Percentiles rank a stretch among this genome's conserved stretches.
Evolutionary conservation across 2,113 vertebrate species (phyloP).

Genomic region (Aviceda subcristata): DNA sequence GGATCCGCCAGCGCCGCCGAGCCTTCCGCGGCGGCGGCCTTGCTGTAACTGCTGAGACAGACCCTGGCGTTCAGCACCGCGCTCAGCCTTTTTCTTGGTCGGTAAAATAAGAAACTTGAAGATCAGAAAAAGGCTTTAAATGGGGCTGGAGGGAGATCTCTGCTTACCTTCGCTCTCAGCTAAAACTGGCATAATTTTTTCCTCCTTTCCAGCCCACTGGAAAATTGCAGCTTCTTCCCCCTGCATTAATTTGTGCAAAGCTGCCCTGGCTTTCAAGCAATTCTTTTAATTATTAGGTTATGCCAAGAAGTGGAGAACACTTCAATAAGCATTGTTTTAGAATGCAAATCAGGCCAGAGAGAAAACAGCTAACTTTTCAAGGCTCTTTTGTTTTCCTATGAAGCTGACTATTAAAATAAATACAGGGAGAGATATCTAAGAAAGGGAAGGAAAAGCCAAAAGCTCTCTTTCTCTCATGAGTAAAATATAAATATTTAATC

Average conservation of each 20-base stretch:
- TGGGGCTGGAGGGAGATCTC: background rate
- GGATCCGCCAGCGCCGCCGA: background rate
- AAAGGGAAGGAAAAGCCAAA: slow-evolving; percentile 10
- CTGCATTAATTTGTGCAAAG: slow-evolving; percentile 10
- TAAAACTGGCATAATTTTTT: background rate
- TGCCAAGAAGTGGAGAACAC: background rate
- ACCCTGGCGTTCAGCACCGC: background rate
- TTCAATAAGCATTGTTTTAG: background rate
- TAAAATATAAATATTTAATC: slow-evolving; percentile 42
- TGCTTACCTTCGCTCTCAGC: background rate
- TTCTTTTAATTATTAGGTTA: slow-evolving; percentile 28
- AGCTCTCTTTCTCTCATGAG: background rate
- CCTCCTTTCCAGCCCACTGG: slow-evolving; percentile 8
- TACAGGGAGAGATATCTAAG: background rate
- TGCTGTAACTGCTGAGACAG: background rate
- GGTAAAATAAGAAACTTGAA: background rate
- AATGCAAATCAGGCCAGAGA: background rate
- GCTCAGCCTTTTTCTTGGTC: background rate
- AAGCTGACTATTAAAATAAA: slow-evolving; percentile 1
- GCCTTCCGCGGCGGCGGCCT: background rate
- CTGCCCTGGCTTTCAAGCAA: background rate
- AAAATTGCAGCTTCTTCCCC: background rate
- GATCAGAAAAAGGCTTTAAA: background rate
- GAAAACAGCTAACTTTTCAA: background rate
- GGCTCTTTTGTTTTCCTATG: background rate